Base-by-base conservation (phyloP, 2,113 vertebrate species). In the Chinchilla lanigera region DNA sequence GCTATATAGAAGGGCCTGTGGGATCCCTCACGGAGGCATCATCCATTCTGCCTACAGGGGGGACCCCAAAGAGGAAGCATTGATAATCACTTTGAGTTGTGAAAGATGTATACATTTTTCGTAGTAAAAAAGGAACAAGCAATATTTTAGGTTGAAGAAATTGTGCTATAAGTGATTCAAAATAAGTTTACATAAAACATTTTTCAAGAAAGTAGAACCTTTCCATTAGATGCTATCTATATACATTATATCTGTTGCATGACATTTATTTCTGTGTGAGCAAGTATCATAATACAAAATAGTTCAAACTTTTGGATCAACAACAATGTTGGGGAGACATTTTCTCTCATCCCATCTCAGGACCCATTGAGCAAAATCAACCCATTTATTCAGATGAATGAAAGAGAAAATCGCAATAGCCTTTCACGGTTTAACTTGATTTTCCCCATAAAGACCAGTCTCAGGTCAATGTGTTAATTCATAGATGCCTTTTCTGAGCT, bases 1-100 rank as follows among this genome's bases (percentile, higher is more conserved):
- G 35, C 38, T 80, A 4, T 1, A 3, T 17, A 63, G 80, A n/a
- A 0, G n/a, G 38, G 0, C 5, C 8, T 47, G 3, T 52, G 33
- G 69, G 20, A 44, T 54, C 22, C 44, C 52, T 67, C 33, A 33
- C 7, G 30, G 52, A 52, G 22, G 10, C 44, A 1, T 38, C 67
- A 47, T 50, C 26, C 24, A 10, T 81, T 93, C 38, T 75, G 1
- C 22, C 16, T 16, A 16, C 0, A 19, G 24, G 13, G 44, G 1
- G 44, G 47, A 1, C 4, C 69, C 84, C 69, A 61, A 24, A 82
- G 33, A 95, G 16, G 12, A 88, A 44, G 20, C 33, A 17, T 5
- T 13, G 17, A 50, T 61, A 47, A 41, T 83, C 90, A 3, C 86
- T 71, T 28, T 35, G 33, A 14, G 61, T 78, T 33, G 17, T 20